Conservation (phyloP, 2,888 invertebrate species). For the Cryptocephalus primarius region DNA sequence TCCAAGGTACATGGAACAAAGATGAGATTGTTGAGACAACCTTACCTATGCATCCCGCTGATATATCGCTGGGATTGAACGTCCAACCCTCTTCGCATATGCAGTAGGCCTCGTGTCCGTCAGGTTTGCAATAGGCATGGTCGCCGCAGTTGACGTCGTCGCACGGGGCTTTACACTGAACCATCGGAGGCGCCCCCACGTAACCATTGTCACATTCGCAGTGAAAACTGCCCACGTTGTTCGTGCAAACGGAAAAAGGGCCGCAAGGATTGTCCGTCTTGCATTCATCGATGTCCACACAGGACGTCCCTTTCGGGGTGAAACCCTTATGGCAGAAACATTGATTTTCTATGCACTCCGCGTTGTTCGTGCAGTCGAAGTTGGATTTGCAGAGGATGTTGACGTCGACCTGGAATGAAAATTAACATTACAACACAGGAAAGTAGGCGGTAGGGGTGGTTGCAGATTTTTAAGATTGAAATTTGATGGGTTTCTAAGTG, state of each 20-base stretch:
- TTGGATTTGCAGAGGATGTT: conserved; percentile 75
- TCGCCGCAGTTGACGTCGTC: conserved; percentile 82
- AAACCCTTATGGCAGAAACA: conserved; percentile 86
- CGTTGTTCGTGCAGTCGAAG: conserved; percentile 87
- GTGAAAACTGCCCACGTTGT: conserved; percentile 67
- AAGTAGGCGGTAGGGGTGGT: no score
- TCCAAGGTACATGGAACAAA: neutral
- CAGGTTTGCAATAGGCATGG: conserved; percentile 81
- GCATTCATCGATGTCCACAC: conserved; percentile 78
- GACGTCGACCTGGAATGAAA: conserved; percentile 60
- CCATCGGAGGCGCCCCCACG: conserved; percentile 70
- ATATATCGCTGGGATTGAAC: conserved; percentile 78
- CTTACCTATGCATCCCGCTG: conserved; percentile 72
- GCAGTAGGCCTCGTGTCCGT: conserved; percentile 81
- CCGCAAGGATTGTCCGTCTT: conserved; percentile 50
- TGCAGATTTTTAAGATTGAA: no score
- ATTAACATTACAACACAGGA: neutral
- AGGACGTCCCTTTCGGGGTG: conserved; percentile 65
- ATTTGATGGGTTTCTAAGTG: no score
- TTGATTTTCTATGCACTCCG: conserved; percentile 78
- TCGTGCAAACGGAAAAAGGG: conserved; percentile 63
- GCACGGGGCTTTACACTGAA: conserved; percentile 80
- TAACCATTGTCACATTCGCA: conserved; percentile 77
- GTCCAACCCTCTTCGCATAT: conserved; percentile 91
- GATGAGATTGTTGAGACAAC: neutral